A percentile compares a stretch with the other conserved stretches of the same genome.
These are phyloP conservation scores for Electrophaes corylata DNA, from an alignment of 2,888 invertebrate genomes.

Conservation along the genomic window DNA sequence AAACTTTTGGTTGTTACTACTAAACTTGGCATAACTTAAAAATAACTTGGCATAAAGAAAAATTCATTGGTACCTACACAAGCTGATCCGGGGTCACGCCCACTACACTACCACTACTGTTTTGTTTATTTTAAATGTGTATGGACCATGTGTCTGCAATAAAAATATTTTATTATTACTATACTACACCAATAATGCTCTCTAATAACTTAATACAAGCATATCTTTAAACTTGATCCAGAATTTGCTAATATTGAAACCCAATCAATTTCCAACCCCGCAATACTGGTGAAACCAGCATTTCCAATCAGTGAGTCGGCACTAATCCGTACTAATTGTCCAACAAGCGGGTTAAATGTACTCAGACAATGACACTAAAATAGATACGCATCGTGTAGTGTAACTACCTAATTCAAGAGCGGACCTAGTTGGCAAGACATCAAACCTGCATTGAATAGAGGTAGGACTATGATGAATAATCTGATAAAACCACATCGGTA, in stretches of 20 bases:
- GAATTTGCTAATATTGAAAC: constrained; percentile 12
- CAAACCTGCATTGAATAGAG: constrained; percentile 46
- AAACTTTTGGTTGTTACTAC: too few species aligned
- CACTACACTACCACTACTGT: too few species aligned
- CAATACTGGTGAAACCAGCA: constrained; percentile 22
- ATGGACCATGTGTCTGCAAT: too few species aligned
- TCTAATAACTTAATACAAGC: too few species aligned
- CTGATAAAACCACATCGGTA: too few species aligned
- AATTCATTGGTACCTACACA: too few species aligned
- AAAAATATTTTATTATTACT: too few species aligned
- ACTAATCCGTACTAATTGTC: constrained; percentile 26
- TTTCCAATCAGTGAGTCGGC: constrained; percentile 28
- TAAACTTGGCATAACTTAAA: too few species aligned
- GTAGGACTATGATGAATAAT: neutral
- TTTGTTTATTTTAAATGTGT: too few species aligned
- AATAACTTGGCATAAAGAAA: neutral
- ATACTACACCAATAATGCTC: too few species aligned
- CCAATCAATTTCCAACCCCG: constrained; percentile 11
- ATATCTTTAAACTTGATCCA: neutral
- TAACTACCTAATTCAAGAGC: constrained; percentile 39
- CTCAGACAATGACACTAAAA: constrained; percentile 28
- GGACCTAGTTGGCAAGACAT: constrained; percentile 53
- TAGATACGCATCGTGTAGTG: constrained; percentile 44
- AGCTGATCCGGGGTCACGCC: too few species aligned
- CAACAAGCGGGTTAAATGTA: constrained; percentile 20